These are phyloP conservation scores for Bos indicus DNA, from an alignment of 2,113 vertebrate species.

Conservation along the genomic window DNA sequence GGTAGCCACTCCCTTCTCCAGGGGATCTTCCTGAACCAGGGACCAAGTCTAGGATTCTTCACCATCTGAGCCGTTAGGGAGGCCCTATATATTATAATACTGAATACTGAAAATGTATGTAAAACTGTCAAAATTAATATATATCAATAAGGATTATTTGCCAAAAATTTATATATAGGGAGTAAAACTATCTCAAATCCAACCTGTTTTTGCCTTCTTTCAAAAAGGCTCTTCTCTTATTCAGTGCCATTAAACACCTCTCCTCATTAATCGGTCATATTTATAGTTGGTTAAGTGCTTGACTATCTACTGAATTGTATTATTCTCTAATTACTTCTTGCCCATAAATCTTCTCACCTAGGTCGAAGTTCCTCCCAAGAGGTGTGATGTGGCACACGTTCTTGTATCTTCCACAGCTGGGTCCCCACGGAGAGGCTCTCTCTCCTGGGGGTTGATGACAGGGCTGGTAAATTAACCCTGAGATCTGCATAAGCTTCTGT, in stretches of 20 bases:
- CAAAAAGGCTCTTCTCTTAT: background rate
- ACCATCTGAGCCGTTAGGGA: background rate
- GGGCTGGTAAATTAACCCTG: background rate
- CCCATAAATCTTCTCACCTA: background rate
- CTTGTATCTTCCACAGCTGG: rapidly evolving
- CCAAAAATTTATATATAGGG: background rate
- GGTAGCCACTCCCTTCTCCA: background rate
- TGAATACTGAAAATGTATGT: too few species aligned
- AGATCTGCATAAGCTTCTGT: background rate
- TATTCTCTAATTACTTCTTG: background rate
- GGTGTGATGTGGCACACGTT: background rate
- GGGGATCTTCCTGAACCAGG: background rate
- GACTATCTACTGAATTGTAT: background rate
- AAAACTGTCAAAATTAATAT: background rate
- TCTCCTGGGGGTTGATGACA: background rate
- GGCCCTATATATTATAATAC: background rate
- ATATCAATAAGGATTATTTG: background rate
- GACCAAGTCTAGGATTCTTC: background rate
- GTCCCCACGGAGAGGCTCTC: too few species aligned
- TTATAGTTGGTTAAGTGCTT: background rate
- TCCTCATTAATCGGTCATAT: background rate
- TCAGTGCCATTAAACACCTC: background rate
- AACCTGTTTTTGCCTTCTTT: background rate
- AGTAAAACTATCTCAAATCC: background rate
- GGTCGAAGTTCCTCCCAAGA: background rate